Conservation (phyloP, 2,888 invertebrate genomes). For the Cephus pygmeus region DNA sequence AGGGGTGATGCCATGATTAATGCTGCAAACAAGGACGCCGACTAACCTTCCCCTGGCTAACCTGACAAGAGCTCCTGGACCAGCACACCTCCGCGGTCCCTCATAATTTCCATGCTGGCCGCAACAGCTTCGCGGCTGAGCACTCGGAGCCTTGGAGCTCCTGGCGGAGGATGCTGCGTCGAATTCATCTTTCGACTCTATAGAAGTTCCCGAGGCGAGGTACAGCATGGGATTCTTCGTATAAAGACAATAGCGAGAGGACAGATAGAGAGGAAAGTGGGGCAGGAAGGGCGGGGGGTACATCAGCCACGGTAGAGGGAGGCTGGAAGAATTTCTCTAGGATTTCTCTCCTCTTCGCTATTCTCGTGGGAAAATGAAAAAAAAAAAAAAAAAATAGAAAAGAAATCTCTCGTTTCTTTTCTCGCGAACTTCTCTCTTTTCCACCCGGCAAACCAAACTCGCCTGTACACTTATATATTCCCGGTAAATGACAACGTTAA, state of each 20-base stretch:
- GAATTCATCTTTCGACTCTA: background rate
- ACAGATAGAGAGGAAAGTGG: background rate
- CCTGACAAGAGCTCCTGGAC: background rate
- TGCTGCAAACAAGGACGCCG: conserved; percentile 44
- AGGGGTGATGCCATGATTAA: conserved; percentile 51
- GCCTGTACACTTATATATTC: background rate
- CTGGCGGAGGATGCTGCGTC: background rate
- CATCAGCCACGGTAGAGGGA: background rate
- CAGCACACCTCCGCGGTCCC: background rate
- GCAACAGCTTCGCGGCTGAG: conserved; percentile 22
- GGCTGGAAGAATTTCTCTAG: background rate
- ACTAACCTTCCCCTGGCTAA: conserved; percentile 26
- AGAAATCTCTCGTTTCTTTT: too few species aligned
- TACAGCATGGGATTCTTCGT: background rate
- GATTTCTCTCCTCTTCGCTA: background rate
- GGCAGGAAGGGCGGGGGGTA: background rate
- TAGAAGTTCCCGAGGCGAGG: background rate
- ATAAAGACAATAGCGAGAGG: background rate
- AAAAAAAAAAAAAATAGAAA: background rate
- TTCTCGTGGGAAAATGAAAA: background rate
- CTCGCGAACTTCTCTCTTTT: too few species aligned
- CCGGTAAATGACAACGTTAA: background rate
- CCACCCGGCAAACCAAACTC: background rate
- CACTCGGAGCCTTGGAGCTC: background rate
- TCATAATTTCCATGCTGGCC: conserved; percentile 18